phyloP scores from a whole-genome alignment of 2,797 vertebrate genomes.

The Cephalopachus bancanus region DNA sequence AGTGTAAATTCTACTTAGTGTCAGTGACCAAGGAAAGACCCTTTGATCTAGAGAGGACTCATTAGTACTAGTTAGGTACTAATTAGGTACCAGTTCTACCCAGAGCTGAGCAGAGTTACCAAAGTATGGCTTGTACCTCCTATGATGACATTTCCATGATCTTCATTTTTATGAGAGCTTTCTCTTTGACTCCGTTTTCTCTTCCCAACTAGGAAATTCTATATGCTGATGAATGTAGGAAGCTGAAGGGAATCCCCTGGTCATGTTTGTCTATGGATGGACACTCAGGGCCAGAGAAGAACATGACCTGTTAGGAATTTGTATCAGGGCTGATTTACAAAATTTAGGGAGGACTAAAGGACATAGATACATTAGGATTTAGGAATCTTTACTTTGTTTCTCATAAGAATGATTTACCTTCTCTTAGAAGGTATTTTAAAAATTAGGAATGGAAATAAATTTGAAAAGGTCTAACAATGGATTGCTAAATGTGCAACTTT shows the following conservation, averaged over 20 bases:
- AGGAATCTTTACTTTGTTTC: background rate
- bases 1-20: background rate
- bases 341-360: background rate
- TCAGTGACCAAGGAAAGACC: background rate
- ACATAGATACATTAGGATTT: slow-evolving; percentile 1
- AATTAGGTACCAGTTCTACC: background rate
- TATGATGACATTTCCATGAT: background rate
- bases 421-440: slow-evolving; percentile 8
- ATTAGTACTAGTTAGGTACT: background rate
- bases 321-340: background rate
- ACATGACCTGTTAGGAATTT: background rate
- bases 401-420: background rate
- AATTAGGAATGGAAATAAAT: slow-evolving; percentile 14
- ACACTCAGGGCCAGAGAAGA: background rate
- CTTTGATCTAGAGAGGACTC: background rate
- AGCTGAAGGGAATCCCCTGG: background rate
- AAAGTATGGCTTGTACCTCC: background rate
- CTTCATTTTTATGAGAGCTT: background rate
- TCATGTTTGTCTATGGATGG: background rate
- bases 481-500: background rate
- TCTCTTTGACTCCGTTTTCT: background rate
- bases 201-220: background rate
- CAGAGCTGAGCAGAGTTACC: background rate
- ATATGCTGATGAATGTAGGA: background rate
- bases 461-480: background rate